Evolutionary conservation across 2,113 vertebrate genomes (phyloP).

Genomic region (Sinocyclocheilus rhinocerous): DNA sequence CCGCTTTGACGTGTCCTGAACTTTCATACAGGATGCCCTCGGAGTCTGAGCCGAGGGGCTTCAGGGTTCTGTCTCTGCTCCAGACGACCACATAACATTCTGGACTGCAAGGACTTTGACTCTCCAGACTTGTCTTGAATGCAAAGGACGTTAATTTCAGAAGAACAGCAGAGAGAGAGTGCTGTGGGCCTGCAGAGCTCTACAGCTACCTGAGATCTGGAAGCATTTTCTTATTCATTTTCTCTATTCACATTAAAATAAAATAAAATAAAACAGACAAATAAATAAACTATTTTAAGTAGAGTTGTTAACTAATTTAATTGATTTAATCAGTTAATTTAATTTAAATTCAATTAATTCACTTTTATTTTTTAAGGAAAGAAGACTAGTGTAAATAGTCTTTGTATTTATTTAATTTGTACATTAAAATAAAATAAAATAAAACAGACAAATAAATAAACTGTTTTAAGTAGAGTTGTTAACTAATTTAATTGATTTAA

Average conservation of each 20-base stretch:
- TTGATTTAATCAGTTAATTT: too few relatives aligned
- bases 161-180: neutral
- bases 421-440: too few relatives aligned
- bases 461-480: too few relatives aligned
- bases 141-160: neutral
- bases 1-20: neutral
- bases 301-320: too few relatives aligned
- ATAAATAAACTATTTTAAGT: too few relatives aligned
- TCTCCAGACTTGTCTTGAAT: conserved; percentile 2
- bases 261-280: too few relatives aligned
- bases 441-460: too few relatives aligned
- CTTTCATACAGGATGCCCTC: conserved; percentile 25
- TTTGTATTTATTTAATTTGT: too few relatives aligned
- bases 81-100: neutral
- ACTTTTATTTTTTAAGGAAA: too few relatives aligned
- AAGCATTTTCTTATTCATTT: neutral
- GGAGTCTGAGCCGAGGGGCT: neutral
- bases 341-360: too few relatives aligned
- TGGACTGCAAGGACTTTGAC: conserved; percentile 22
- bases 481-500: too few relatives aligned
- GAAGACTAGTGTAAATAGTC: too few relatives aligned
- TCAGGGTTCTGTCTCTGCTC: conserved; percentile 28
- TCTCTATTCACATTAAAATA: neutral
- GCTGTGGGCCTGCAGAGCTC: neutral
- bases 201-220: neutral